These are phyloP conservation scores for Anseranas semipalmata DNA, from an alignment of 2,113 vertebrate species.

Conservation along the genomic window DNA sequence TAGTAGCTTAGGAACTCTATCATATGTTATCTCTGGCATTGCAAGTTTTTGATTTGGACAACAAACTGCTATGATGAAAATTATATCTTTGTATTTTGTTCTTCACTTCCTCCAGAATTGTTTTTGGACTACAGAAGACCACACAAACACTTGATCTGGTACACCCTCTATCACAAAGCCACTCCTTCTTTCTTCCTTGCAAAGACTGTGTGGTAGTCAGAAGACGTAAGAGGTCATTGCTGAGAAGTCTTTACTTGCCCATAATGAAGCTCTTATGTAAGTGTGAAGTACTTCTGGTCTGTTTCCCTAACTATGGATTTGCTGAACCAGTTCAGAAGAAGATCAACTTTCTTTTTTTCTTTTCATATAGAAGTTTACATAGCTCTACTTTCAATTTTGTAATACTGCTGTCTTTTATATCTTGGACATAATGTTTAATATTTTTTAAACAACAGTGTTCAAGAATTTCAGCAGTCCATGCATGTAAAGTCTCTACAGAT, in stretches of 20 bases:
- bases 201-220: rapidly evolving
- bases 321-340: neutral
- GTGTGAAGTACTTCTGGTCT: neutral
- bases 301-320: neutral
- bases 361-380: neutral
- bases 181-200: neutral
- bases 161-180: neutral
- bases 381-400: too few species aligned
- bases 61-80: neutral
- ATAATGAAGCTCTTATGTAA: rapidly evolving
- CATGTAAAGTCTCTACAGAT: neutral
- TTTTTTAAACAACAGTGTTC: neutral
- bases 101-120: neutral
- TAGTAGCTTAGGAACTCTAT: neutral
- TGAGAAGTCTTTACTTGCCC: neutral
- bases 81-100: neutral
- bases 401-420: neutral
- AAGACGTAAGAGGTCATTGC: neutral
- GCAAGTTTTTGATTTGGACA: neutral
- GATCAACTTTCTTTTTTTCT: neutral
- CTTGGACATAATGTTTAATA: neutral
- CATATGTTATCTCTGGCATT: neutral
- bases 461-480: neutral
- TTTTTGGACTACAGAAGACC: neutral
- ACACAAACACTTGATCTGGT: neutral